phyloP scores from a whole-genome alignment of 2,797 vertebrate species.

The Danio choprae region DNA sequence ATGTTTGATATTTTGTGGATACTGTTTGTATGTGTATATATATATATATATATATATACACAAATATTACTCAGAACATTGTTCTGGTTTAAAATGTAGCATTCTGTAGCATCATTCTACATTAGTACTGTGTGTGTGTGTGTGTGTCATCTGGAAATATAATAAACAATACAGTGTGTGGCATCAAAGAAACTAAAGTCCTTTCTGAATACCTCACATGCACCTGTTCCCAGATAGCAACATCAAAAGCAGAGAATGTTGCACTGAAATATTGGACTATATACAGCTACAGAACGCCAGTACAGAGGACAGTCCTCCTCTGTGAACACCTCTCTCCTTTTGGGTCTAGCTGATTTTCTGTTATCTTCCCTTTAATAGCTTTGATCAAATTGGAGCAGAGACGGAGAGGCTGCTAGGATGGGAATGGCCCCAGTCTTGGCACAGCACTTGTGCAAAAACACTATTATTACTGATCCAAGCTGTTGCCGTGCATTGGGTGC shows the following conservation, averaged over 20 bases:
- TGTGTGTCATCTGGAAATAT: neutral
- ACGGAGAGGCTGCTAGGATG: constrained; percentile 53
- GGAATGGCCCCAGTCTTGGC: constrained; percentile 58
- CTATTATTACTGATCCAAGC: constrained; percentile 59
- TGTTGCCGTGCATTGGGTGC: constrained; percentile 56
- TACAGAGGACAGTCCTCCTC: constrained; percentile 33
- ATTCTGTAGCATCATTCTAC: neutral
- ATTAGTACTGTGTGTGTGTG: neutral
- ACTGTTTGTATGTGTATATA: too few relatives aligned
- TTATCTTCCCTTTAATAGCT: constrained; percentile 64
- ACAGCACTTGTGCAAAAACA: constrained; percentile 56
- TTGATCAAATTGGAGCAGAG: constrained; percentile 63
- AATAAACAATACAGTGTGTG: constrained; percentile 16
- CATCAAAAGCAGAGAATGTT: constrained; percentile 51
- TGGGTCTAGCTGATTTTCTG: constrained; percentile 57
- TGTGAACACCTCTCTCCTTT: constrained; percentile 53
- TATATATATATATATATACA: neutral
- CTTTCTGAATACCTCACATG: constrained; percentile 32
- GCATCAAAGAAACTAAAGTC: constrained; percentile 30
- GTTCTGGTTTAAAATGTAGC: neutral
- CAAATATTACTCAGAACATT: neutral
- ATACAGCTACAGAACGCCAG: constrained; percentile 36
- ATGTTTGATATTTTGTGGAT: neutral
- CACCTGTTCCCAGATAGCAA: constrained; percentile 36
- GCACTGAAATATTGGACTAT: constrained; percentile 26